Percentiles rank a stretch among this genome's conserved stretches.
Conservation (phyloP, 2,113 vertebrate genomes). For the Saccopteryx bilineata region DNA sequence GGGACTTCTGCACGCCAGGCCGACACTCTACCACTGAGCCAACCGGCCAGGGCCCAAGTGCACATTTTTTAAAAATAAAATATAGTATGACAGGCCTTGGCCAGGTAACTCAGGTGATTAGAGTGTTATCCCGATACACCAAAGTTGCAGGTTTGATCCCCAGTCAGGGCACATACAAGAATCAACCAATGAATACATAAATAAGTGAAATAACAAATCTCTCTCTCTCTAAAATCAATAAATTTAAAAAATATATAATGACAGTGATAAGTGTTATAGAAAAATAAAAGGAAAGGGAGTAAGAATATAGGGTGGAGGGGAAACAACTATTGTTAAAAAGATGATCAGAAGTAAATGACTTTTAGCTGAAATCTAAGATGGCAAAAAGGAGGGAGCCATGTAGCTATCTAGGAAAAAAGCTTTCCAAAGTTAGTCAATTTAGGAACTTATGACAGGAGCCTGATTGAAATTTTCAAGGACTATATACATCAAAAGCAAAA, state of each 20-base stretch:
- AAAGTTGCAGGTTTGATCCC: too few relatives aligned
- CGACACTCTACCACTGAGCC: too few relatives aligned
- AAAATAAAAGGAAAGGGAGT: neutral
- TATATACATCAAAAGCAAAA: neutral
- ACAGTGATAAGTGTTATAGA: neutral
- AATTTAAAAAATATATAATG: neutral
- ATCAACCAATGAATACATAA: too few relatives aligned
- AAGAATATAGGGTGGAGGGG: neutral
- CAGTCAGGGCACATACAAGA: too few relatives aligned
- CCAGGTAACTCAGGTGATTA: too few relatives aligned
- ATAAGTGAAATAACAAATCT: too few relatives aligned
- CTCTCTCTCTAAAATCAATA: too few relatives aligned
- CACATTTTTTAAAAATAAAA: constrained; percentile 5
- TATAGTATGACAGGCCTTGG: neutral
- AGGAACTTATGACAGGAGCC: neutral
- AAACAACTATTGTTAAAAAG: constrained; percentile 13
- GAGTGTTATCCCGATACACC: too few relatives aligned
- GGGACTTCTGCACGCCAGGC: too few relatives aligned
- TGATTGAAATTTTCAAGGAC: constrained; percentile 18
- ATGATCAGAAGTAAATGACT: neutral
- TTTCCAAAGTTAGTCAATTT: neutral
- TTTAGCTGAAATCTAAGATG: neutral
- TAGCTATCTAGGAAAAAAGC: neutral
- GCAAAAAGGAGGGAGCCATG: neutral
- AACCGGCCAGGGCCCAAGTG: too few relatives aligned